Evolutionary conservation across 2,888 invertebrate genomes (phyloP).

Genomic region (Leptinotarsa peninsularis): DNA sequence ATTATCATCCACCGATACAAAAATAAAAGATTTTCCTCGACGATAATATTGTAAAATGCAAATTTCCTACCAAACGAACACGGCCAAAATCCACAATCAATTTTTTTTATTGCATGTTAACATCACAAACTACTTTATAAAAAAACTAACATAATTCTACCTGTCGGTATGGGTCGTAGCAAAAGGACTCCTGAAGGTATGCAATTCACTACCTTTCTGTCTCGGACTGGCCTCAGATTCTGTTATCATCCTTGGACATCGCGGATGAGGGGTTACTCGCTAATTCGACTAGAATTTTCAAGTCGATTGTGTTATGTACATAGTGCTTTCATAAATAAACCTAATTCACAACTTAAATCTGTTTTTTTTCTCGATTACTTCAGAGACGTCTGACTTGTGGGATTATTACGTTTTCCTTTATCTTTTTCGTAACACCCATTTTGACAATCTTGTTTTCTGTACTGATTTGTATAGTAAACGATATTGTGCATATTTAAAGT

Average conservation of each 20-base stretch:
- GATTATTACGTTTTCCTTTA: too few relatives aligned
- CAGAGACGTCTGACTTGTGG: too few relatives aligned
- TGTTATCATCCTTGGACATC: conserved; percentile 64
- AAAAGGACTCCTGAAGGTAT: conserved; percentile 56
- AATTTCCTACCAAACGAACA: conserved; percentile 60
- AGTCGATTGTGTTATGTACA: not conserved
- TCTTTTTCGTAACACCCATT: too few relatives aligned
- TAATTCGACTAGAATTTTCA: conserved; percentile 4
- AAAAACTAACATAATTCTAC: conserved; percentile 58
- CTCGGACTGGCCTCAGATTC: conserved; percentile 60
- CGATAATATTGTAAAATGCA: conserved; percentile 61
- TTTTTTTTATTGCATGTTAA: conserved; percentile 64
- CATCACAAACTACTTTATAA: conserved; percentile 63
- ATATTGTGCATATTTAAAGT: too few relatives aligned
- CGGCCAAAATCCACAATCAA: conserved; percentile 56
- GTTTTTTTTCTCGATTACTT: too few relatives aligned
- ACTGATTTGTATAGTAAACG: too few relatives aligned
- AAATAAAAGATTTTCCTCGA: conserved; percentile 22
- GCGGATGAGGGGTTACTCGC: conserved; percentile 52
- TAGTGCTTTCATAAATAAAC: too few relatives aligned
- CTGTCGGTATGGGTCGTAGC: conserved; percentile 59
- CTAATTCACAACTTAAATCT: too few relatives aligned
- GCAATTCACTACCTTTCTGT: conserved; percentile 59
- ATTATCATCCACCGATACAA: conserved; percentile 27
- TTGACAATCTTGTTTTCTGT: too few relatives aligned